Base-by-base conservation (phyloP, 1,140 invertebrate genomes). In the Glomeris maerens region DNA sequence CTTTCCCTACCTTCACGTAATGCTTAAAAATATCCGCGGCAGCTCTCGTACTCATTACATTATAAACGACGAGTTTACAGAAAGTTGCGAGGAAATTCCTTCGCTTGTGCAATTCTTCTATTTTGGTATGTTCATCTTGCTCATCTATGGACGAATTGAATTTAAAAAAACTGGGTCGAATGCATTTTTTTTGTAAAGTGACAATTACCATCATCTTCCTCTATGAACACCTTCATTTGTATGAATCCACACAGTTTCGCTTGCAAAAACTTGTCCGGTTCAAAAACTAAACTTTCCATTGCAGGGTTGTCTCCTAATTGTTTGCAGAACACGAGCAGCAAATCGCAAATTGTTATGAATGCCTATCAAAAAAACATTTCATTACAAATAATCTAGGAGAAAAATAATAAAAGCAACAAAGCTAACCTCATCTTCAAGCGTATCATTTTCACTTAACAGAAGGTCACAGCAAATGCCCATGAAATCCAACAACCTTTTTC, bases 11-110 rank as follows among this genome's bases (percentile, higher is more conserved):
- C 74, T 91, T 95, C 45, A 96, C 89, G 66, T 98, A 97, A 67
- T 97, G 86, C 66, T 95, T 92, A 65, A 98, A 94, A 50, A 98
- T 85, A 66, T 93, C 88, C 1, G 89, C 83, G 17, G 89, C 91
- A 56, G 83, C 79, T 62, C 83, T 83, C 2, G 92, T 91, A 2
- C 86, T 87, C 60, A 97, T 79, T 54, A 97, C 84, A 65, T 97
- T 96, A 70, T 98, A 97, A 36, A 98, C 88, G 58, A 98, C 85
- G 21, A 99, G 72, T 71, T 98, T 99, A 69, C 91, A 96, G 69
- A 91, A 98, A 42, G 88, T 86, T 1, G 94, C 90, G 42, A 98
- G 71, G 63, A 96, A 92, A 63, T 94, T 97, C 57, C 95, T 74
- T 52, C 89, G 76, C 68, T 96, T 97, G 68, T 97, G 93, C 21